A percentile compares a stretch with the other conserved stretches of the same genome.
phyloP scores from a whole-genome alignment of 2,888 invertebrate genomes.

The Drosophila subquinaria region DNA sequence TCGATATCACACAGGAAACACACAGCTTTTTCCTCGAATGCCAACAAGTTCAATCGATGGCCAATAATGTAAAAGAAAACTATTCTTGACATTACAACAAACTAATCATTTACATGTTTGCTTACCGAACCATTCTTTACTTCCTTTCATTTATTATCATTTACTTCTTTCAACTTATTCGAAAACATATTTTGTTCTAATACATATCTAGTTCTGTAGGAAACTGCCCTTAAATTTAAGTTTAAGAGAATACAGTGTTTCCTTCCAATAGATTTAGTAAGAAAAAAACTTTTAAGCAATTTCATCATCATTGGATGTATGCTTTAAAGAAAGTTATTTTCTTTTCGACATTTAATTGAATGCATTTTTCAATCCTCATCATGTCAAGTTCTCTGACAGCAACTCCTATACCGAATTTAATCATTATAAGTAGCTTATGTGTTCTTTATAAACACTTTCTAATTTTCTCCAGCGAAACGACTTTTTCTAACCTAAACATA shows the following conservation, averaged over 20 bases:
- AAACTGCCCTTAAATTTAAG: too few relatives aligned
- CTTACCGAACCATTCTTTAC: neutral
- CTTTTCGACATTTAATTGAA: too few relatives aligned
- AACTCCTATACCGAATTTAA: neutral
- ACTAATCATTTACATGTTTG: slow-evolving; percentile 5
- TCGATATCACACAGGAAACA: slow-evolving; percentile 27
- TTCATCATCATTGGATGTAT: too few relatives aligned
- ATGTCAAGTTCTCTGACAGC: neutral
- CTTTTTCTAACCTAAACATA: neutral
- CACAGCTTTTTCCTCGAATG: slow-evolving; percentile 1
- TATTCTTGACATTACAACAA: neutral
- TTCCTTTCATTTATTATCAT: neutral
- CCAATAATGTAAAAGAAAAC: neutral
- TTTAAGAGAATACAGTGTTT: too few relatives aligned
- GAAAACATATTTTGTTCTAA: too few relatives aligned
- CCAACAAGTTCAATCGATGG: neutral
- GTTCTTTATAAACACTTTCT: neutral
- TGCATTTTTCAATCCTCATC: too few relatives aligned
- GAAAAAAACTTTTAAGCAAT: too few relatives aligned
- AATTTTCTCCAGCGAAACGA: neutral
- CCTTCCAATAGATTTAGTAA: too few relatives aligned
- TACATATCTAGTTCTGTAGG: too few relatives aligned
- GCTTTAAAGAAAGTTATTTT: too few relatives aligned
- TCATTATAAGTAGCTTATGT: neutral
- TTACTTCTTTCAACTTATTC: too few relatives aligned